A percentile compares a stretch with the other conserved stretches of the same genome.
Evolutionary conservation across 2,888 invertebrate genomes (phyloP).

Genomic region (Crossocerus cetratus): DNA sequence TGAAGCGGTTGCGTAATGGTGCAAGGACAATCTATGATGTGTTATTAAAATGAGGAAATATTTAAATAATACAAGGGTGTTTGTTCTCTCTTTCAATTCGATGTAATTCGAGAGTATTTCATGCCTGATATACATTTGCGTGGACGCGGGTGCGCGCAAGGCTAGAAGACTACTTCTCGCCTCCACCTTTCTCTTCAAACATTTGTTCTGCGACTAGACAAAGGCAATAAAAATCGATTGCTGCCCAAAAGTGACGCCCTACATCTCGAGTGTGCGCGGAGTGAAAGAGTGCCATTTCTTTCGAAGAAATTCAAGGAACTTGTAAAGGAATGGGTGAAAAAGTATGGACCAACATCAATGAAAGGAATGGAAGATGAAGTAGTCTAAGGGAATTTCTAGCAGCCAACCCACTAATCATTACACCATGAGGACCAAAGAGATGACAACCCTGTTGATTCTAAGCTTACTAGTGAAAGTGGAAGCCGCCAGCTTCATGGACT

Average conservation of each 20-base stretch:
- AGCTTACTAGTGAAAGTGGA: conserved; percentile 22
- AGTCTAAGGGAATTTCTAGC: neutral
- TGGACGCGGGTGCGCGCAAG: too few relatives aligned
- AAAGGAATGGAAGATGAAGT: neutral
- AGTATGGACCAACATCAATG: too few relatives aligned
- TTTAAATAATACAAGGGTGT: too few relatives aligned
- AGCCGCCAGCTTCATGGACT: conserved; percentile 51
- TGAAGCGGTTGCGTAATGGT: too few relatives aligned
- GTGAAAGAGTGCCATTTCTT: conserved; percentile 4
- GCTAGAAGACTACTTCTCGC: too few relatives aligned
- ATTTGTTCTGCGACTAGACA: conserved; percentile 2
- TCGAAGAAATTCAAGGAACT: neutral
- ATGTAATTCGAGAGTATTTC: too few relatives aligned
- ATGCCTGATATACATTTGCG: too few relatives aligned
- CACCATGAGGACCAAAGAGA: conserved; percentile 32
- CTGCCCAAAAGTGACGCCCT: neutral
- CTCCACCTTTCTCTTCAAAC: conserved; percentile 9
- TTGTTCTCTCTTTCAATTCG: too few relatives aligned
- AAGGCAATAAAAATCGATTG: neutral
- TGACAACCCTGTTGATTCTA: conserved; percentile 31
- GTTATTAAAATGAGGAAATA: too few relatives aligned
- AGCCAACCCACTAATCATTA: neutral
- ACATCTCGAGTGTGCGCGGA: conserved; percentile 8
- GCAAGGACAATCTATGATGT: too few relatives aligned
- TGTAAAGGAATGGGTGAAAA: too few relatives aligned